Percentiles rank a stretch among this genome's conserved stretches.
phyloP scores from a whole-genome alignment of 2,888 invertebrate species.

The Netelia virgata region DNA sequence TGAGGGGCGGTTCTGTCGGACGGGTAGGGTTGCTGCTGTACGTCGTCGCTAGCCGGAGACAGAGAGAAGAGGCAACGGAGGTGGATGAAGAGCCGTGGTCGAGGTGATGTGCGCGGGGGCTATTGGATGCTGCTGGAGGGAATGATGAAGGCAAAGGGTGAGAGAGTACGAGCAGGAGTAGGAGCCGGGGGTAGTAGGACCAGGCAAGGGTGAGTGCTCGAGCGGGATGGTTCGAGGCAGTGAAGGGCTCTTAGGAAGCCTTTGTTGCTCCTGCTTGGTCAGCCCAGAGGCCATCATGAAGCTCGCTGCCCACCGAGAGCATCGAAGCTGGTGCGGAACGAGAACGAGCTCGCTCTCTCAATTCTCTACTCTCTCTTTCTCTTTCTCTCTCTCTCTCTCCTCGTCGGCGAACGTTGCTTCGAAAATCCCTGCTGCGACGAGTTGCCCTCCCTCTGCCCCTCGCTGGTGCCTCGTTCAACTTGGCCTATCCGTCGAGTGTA shows the following conservation, averaged over 20 bases:
- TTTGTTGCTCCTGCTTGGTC: slow-evolving; percentile 81
- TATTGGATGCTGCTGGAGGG: slow-evolving; percentile 30
- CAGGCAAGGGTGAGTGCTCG: slow-evolving; percentile 66
- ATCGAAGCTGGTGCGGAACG: slow-evolving; percentile 42
- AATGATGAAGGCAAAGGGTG: slow-evolving; percentile 50
- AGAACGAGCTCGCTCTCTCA: slow-evolving; percentile 55
- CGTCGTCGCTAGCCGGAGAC: slow-evolving; percentile 57
- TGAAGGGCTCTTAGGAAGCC: slow-evolving; percentile 84
- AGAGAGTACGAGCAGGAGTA: slow-evolving; percentile 34
- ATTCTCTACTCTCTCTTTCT: slow-evolving; percentile 23
- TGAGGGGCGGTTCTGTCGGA: slow-evolving; percentile 73
- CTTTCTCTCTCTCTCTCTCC: neutral
- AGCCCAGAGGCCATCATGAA: slow-evolving; percentile 67
- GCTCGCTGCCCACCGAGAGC: slow-evolving; percentile 62
- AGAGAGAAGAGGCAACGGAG: neutral
- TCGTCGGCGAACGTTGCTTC: slow-evolving; percentile 41
- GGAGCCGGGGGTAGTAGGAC: slow-evolving; percentile 29
- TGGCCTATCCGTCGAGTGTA: slow-evolving; percentile 79
- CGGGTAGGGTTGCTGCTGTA: slow-evolving; percentile 55
- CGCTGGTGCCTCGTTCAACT: slow-evolving; percentile 79
- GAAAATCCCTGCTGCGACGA: slow-evolving; percentile 27
- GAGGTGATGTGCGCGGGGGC: slow-evolving; percentile 5
- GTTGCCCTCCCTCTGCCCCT: slow-evolving; percentile 4
- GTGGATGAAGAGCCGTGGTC: slow-evolving; percentile 8
- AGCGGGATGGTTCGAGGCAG: slow-evolving; percentile 66